Evolutionary conservation across 30 jellyfish, hydroid and myxozoan genomes (phyloP), one percentile per base, ranked within the genome.

Genomic region (Turritopsis rubra): DNA sequence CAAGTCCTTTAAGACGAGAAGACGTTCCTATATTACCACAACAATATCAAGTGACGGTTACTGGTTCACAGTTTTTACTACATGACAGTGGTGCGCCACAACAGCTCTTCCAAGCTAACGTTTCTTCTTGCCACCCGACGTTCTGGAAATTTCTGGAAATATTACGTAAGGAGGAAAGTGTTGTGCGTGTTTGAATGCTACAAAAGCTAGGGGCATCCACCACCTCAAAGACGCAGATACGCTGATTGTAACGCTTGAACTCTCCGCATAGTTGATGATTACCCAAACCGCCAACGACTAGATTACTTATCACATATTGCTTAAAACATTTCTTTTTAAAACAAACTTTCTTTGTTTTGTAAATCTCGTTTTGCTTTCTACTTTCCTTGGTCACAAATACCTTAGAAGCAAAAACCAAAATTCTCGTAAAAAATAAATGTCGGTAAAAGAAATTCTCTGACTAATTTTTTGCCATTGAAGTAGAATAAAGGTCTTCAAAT

Each of bases 61-160:
- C 1, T 1, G 86, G 86, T 0, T 21, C 16, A 0, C 86, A 79
- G 23, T 1, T 79, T 54, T 29, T 79, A 0, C 81, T 79, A 1
- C 53, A 0, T 0, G 86, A 79, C 29, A 79, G 86, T 79, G 86
- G 81, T 0, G 84, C 29, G 1, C 85, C 89, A 84, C 72, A 85
- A 1, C 65, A 52, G 84, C 28, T n/a, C n/a, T 66, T 84, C 24
- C 91, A 74, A 1, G 8, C 30, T 20, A 84, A 23, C 25, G 53
- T 30, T 52, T 18, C n/a, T 21, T 28, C 91, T 19, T 77, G 71
- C 75, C 91, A 84, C 82, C 84, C 91, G 26, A 84, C 54, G 21
- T 74, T n/a, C n/a, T n/a, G n/a, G n/a, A n/a, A n/a, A n/a, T n/a
- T n/a, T 84, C 65, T 75, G 90, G 83, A 84, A 75, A 65, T 84